Base-by-base conservation (phyloP, 1,140 invertebrate genomes). In the Reticulitermes speratus region DNA sequence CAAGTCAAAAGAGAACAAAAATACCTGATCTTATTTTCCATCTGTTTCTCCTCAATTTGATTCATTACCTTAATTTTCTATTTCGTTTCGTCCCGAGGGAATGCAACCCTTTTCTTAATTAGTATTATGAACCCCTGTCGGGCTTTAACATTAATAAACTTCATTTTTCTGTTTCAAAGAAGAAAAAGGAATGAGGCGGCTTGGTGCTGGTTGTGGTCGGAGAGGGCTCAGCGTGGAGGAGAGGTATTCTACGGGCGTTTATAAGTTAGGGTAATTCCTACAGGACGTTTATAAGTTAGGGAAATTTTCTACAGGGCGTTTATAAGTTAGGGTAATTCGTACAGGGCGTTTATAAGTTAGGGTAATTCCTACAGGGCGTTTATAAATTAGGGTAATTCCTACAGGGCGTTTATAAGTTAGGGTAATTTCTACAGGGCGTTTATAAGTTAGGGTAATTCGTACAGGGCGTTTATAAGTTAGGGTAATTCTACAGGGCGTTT, bases 1-100 rank as follows among this genome's bases (percentile, higher is more conserved):
- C 2, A 30, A 25, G 65, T 75, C 65, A 30, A 75, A n/a, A 75
- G 65, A 30, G 65, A 75, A 30, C 65, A 75, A 75, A 75, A 75
- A 75, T 75, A 75, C n/a, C 65, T 6, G 25, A 75, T 75, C 65
- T 25, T 75, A 75, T 75, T 75, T 75, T 75, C 65, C 65, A 75
- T 75, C 65, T 75, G 65, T 75, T 75, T 75, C 65, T n/a, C 25
- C 65, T 75, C n/a, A 75, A 75, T 75, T 75, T 75, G 65, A 75
- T 75, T 75, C 65, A 75, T 75, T 30, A 75, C 65, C 65, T 75
- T 75, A 75, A 75, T 75, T 75, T 75, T 75, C 65, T 30, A 75
- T 75, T 30, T 75, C 65, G 65, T 75, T 75, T 75, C 65, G 65
- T 75, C 65, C 65, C 25, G 25, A 30, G 65, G 65, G 65, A n/a